phyloP scores from a whole-genome alignment of 2,888 invertebrate species.

The Drosophila merina region DNA sequence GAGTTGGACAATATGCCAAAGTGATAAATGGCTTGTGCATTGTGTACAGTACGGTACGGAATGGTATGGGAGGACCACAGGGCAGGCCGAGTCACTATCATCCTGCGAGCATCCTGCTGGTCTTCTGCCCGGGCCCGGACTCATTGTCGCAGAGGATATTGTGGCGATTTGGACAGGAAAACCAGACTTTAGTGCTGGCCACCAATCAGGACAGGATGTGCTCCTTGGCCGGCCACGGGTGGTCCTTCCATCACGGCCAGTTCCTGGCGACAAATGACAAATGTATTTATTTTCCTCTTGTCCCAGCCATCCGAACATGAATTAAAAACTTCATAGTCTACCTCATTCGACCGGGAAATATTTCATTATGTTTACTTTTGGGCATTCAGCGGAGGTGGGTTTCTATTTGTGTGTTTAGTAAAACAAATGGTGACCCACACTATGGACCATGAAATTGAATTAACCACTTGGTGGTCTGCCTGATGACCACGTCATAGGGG shows the following conservation, averaged over 20 bases:
- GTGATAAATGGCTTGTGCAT: constrained; percentile 82
- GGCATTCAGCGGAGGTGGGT: constrained; percentile 5
- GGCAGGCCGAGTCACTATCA: constrained; percentile 48
- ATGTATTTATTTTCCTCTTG: constrained; percentile 77
- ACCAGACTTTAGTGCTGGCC: constrained; percentile 65
- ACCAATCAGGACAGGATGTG: constrained; percentile 74
- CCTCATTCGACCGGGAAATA: constrained; percentile 2
- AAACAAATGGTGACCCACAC: constrained; percentile 28
- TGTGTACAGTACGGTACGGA: constrained; percentile 61
- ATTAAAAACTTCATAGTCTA: constrained; percentile 25
- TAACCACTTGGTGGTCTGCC: constrained; percentile 15
- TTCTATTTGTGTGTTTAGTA: constrained; percentile 6
- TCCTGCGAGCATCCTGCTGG: constrained; percentile 42
- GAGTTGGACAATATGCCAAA: constrained; percentile 82
- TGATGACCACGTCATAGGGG: background rate
- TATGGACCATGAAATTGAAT: constrained; percentile 32
- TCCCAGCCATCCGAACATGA: constrained; percentile 22
- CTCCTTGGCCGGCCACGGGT: constrained; percentile 74
- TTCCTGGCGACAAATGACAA: constrained; percentile 78
- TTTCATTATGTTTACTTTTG: constrained; percentile 31
- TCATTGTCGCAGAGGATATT: constrained; percentile 76
- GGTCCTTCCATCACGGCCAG: constrained; percentile 64
- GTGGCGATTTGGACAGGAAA: constrained; percentile 76
- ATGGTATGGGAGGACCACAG: constrained; percentile 37
- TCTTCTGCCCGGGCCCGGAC: constrained; percentile 42